Evolutionary conservation across 2,888 invertebrate genomes (phyloP), one percentile per base, ranked within the genome.

Genomic region (Aphidius colemani): DNA sequence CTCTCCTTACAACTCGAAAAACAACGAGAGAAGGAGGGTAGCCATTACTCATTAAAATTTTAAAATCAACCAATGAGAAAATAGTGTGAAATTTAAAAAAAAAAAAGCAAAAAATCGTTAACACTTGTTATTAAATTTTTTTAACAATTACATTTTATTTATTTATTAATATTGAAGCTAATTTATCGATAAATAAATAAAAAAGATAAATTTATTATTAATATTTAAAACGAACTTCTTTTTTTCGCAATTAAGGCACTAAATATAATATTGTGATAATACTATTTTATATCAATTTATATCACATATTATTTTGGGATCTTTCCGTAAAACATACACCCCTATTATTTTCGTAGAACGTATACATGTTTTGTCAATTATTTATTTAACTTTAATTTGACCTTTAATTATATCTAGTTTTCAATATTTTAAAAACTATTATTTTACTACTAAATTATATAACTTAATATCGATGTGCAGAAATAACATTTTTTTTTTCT

Each of bases 191-290:
- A 41, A 53, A 39, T 40, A 53, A 53, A 9, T 41, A 7, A 40
- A 56, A 39, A 57, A 30, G 13, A n/a, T 45, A 45, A 45, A 6
- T 45, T 45, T 45, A 8, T 10, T 8, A 45, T 45, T 45, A 45
- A 45, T 45, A 10, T 10, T 46, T 41, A 46, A 30, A 30, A 30
- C 30, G 30, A 30, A 5, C 5, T 30, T 53, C 40, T 59, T 59
- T 53, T 46, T 44, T 48, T 44, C 69, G 68, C 70, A 67, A 71
- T 71, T 71, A 72, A 72, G 72, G 72, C 72, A 72, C 72, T 69
- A 66, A n/a, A n/a, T 30, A 30, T 66, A 69, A 46, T 11, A 39
- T 53, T 10, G 40, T 46, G 51, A 58, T 57, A 58, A 57, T 13
- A 58, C 13, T 58, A 63, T 51, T 45, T 63, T 51, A 63, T 13